A percentile compares a stretch with the other conserved stretches of the same genome.
Evolutionary conservation across 2,113 vertebrate species (phyloP).

Genomic region (Camelus dromedarius): DNA sequence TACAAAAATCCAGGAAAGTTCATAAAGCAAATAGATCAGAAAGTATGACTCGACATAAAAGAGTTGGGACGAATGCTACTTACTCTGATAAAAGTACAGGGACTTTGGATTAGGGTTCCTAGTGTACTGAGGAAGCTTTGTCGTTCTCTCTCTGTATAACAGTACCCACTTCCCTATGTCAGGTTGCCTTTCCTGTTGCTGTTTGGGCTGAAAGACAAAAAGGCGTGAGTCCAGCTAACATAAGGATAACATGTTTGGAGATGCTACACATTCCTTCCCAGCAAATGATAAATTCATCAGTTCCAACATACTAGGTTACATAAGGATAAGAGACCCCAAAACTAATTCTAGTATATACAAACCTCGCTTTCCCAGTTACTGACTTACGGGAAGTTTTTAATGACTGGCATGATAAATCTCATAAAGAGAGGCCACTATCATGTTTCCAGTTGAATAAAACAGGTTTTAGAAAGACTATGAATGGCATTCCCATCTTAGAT

Average conservation of each 20-base stretch:
- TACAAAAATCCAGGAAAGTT: neutral
- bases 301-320: neutral
- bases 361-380: neutral
- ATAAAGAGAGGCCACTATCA: neutral
- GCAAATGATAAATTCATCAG: neutral
- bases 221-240: neutral
- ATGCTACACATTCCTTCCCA: neutral
- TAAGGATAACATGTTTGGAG: neutral
- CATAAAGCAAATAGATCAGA: neutral
- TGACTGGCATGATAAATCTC: neutral
- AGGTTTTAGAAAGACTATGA: neutral
- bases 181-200: constrained; percentile 7
- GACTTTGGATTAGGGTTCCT: neutral
- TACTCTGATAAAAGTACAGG: constrained; percentile 19
- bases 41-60: neutral
- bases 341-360: neutral
- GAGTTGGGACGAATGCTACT: neutral
- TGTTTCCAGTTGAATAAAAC: neutral
- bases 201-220: constrained; percentile 57
- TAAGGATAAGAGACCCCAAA: neutral
- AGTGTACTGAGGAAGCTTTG: neutral
- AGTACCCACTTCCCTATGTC: constrained; percentile 41
- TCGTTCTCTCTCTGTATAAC: neutral
- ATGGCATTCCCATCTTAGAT: neutral
- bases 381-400: neutral